phyloP scores from a whole-genome alignment of 1,140 invertebrate species.

The Dendroctonus ponderosae region DNA sequence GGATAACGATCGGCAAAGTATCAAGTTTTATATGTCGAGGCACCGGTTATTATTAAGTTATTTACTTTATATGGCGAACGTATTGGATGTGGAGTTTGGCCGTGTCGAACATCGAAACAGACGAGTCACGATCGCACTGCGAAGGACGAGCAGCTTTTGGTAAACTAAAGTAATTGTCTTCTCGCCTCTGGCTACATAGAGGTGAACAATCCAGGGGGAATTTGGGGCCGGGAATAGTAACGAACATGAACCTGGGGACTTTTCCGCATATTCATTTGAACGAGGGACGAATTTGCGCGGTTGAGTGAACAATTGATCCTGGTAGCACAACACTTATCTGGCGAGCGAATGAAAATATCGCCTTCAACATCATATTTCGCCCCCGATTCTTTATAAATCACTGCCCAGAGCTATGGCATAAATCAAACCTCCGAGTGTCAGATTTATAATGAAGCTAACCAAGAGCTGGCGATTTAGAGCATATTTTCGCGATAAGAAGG shows the following conservation, averaged over 20 bases:
- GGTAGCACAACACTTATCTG: background rate
- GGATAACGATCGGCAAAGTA: slow-evolving; percentile 21
- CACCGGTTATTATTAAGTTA: slow-evolving; percentile 28
- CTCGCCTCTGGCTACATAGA: background rate
- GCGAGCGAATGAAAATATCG: background rate
- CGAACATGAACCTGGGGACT: too few relatives aligned
- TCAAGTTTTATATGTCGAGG: slow-evolving; percentile 22
- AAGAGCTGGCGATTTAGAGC: slow-evolving; percentile 15
- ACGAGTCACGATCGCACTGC: slow-evolving; percentile 11
- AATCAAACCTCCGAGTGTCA: slow-evolving; percentile 15
- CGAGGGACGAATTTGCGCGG: too few relatives aligned
- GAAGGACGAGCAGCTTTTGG: background rate
- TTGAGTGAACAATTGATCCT: too few relatives aligned
- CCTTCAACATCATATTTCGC: background rate
- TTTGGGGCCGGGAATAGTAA: too few relatives aligned
- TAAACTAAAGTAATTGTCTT: slow-evolving; percentile 12
- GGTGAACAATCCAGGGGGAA: too few relatives aligned
- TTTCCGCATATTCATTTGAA: too few relatives aligned
- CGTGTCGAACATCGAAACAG: slow-evolving; percentile 15
- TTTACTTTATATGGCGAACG: slow-evolving; percentile 29
- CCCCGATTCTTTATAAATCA: slow-evolving; percentile 12
- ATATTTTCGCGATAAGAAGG: slow-evolving; percentile 24
- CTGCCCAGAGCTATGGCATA: background rate
- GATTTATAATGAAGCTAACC: slow-evolving; percentile 22
- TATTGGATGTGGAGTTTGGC: slow-evolving; percentile 12